These are phyloP conservation scores for Brachypalpus laphriformis DNA, from an alignment of 2,888 invertebrate genomes.

Conservation along the genomic window DNA sequence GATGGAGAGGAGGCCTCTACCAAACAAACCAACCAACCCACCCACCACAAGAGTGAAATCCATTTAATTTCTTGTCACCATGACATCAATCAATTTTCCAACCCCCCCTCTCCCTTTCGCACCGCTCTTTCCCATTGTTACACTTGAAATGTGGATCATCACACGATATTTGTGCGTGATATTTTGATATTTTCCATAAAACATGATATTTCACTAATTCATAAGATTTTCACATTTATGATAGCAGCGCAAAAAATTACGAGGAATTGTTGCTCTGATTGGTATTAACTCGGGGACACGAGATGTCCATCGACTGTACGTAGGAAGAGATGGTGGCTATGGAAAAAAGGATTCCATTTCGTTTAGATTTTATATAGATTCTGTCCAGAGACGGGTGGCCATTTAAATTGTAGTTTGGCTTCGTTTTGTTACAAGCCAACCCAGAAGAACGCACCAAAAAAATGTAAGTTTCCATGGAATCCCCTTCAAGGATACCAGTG, in stretches of 20 bases:
- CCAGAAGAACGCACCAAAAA: background rate
- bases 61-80: slow-evolving; percentile 72
- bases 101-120: background rate
- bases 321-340: background rate
- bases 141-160: slow-evolving; percentile 52
- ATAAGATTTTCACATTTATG: slow-evolving; percentile 76
- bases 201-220: slow-evolving; percentile 82
- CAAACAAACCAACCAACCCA: background rate
- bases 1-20: background rate
- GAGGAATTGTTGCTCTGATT: slow-evolving; percentile 41
- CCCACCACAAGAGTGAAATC: slow-evolving; percentile 41
- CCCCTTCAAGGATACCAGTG: slow-evolving; percentile 1
- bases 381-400: background rate
- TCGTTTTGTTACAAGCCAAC: slow-evolving; percentile 21
- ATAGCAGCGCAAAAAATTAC: slow-evolving; percentile 7
- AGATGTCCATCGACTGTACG: background rate
- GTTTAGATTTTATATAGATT: background rate
- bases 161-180: slow-evolving; percentile 78
- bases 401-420: slow-evolving; percentile 53
- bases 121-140: slow-evolving; percentile 13
- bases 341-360: slow-evolving; percentile 17
- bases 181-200: slow-evolving; percentile 76
- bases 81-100: slow-evolving; percentile 66
- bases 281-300: slow-evolving; percentile 31
- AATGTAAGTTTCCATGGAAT: slow-evolving; percentile 36